These are phyloP conservation scores for Aethes cnicana DNA, from an alignment of 2,888 invertebrate species.

Conservation along the genomic window DNA sequence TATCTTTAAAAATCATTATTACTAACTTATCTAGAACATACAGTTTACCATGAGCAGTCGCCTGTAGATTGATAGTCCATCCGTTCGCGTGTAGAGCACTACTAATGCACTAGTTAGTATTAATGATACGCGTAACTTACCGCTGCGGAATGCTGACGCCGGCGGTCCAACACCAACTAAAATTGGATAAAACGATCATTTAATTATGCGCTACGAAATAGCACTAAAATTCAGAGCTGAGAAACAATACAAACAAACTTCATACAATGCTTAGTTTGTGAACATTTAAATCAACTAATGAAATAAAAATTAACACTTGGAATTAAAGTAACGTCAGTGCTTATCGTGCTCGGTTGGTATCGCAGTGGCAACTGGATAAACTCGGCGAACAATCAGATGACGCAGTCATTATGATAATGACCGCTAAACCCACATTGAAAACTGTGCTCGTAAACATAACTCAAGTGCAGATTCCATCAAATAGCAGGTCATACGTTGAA, in stretches of 20 bases:
- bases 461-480: neutral
- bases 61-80: constrained; percentile 34
- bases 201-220: neutral
- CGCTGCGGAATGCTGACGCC: constrained; percentile 44
- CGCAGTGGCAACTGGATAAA: constrained; percentile 13
- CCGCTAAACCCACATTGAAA: neutral
- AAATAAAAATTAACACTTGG: neutral
- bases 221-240: neutral
- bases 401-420: neutral
- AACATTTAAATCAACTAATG: neutral
- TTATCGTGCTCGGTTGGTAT: neutral
- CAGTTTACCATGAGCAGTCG: constrained; percentile 31
- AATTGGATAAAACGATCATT: constrained; percentile 44
- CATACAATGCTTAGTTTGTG: neutral
- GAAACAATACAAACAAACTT: neutral
- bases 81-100: constrained; percentile 37
- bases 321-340: too few species aligned
- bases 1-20: constrained; percentile 35
- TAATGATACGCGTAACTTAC: constrained; percentile 71
- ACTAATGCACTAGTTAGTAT: constrained; percentile 69
- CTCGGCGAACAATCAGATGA: constrained; percentile 4
- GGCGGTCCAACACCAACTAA: constrained; percentile 59
- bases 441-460: neutral
- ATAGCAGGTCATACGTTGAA: neutral
- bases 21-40: constrained; percentile 33